These are phyloP conservation scores for Triplophysa tibetana DNA, from an alignment of 2,113 vertebrate genomes.

Conservation along the genomic window DNA sequence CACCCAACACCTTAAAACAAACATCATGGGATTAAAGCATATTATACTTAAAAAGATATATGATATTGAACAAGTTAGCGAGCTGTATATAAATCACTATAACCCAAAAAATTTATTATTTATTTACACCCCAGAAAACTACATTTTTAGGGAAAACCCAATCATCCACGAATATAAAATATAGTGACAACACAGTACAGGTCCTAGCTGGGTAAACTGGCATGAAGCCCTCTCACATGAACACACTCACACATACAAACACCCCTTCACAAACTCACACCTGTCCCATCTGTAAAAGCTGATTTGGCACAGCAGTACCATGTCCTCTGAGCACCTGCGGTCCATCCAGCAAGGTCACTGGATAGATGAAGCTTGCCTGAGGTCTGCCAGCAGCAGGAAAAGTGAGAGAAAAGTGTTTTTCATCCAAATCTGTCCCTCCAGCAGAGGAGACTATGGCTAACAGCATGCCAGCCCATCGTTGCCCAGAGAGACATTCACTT, in stretches of 20 bases:
- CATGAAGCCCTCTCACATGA: not conserved
- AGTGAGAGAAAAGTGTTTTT: slow-evolving; percentile 24
- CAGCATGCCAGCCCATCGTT: slow-evolving; percentile 11
- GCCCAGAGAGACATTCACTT: slow-evolving; percentile 50
- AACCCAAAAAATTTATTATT: no score
- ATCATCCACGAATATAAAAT: no score
- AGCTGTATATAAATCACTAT: no score
- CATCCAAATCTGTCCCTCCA: slow-evolving; percentile 24
- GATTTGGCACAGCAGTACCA: slow-evolving; percentile 38
- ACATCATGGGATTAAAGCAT: no score
- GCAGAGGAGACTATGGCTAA: slow-evolving; percentile 28
- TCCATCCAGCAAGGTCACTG: slow-evolving; percentile 44
- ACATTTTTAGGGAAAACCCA: no score
- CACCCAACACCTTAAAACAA: no score
- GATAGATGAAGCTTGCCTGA: not conserved
- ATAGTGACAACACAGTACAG: no score
- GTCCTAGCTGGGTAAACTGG: no score
- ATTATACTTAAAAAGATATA: no score
- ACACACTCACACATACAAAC: not conserved
- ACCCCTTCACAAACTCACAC: slow-evolving; percentile 17
- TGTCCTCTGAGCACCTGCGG: slow-evolving; percentile 34
- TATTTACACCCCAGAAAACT: no score
- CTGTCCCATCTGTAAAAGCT: slow-evolving; percentile 6
- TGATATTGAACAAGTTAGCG: no score
- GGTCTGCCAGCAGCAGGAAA: slow-evolving; percentile 27